Base-by-base conservation (phyloP, 1,140 invertebrate genomes). In the Euura saliciscinereae region DNA sequence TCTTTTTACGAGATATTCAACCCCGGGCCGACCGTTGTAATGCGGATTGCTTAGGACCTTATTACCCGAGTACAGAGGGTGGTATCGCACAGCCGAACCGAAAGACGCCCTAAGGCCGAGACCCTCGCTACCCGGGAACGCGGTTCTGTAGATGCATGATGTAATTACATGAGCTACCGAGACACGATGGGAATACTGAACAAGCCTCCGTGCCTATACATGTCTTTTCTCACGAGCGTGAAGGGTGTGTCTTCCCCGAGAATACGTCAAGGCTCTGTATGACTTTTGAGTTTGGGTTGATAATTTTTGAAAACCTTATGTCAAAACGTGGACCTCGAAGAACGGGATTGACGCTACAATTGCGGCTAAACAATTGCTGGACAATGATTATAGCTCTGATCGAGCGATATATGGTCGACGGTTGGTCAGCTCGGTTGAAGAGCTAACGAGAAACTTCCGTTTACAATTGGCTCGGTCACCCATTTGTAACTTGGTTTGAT, bases 381-480 rank as follows among this genome's bases (percentile, higher is more conserved):
- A 59, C 8, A 59, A 59, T 8, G 13, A 59, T 59, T n/a, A 59
- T 59, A 8, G 51, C 28, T 59, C 51, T 6, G 44, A 42, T 42
- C 66, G 66, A 67, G 44, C 66, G 66, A 43, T 67, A 28, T 28
- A 43, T 67, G 28, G 66, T 13, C 8, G 42, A 8, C 80, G 80
- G 84, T 84, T 82, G 80, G 78, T 75, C 74, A 76, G 73, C 73
- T 77, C 74, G 75, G 73, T 77, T 79, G 80, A 80, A 79, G 77
- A 77, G 74, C 79, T 82, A 86, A 86, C 84, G 79, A 86, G 83
- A 75, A 79, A 80, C 83, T 86, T 86, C 85, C 84, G 85, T 77
- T 78, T 78, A 80, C 82, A 84, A 86, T 85, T 84, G 28, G 82
- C 78, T 76, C 68, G 75, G 71, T 71, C 73, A 76, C 77, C 78